Percentiles rank a stretch among this genome's conserved stretches.
These are phyloP conservation scores for Urocyon cinereoargenteus DNA, from an alignment of 2,797 vertebrate genomes.

Conservation along the genomic window DNA sequence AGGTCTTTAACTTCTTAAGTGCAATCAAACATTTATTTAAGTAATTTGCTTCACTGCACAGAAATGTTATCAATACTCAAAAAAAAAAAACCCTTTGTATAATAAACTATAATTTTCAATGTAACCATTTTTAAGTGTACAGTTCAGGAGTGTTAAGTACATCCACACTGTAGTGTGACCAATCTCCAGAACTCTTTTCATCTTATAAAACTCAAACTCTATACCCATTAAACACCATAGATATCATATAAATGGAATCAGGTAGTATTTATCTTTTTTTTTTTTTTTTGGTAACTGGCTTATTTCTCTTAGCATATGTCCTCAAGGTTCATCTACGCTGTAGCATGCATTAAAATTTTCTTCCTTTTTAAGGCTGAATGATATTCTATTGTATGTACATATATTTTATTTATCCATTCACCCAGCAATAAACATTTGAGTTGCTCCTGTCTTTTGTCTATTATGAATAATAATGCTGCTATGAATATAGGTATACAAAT, in stretches of 20 bases:
- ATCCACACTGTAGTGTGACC: neutral
- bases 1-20: neutral
- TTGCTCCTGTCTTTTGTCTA: neutral
- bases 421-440: neutral
- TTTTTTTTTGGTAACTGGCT: neutral
- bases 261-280: neutral
- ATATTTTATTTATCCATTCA: neutral
- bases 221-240: neutral
- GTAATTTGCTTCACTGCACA: neutral
- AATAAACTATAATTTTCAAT: neutral
- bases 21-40: conserved; percentile 32
- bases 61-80: neutral
- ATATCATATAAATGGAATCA: neutral
- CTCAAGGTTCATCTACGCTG: neutral
- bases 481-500: neutral
- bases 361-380: neutral
- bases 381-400: neutral
- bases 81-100: neutral
- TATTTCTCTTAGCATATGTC: neutral
- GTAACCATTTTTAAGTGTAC: neutral
- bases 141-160: neutral
- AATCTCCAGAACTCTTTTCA: neutral
- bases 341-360: neutral
- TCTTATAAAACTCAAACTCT: neutral
- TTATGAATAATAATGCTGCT: neutral